Evolutionary conservation across 2,113 vertebrate species (phyloP).

Genomic region (Cynoglossus semilaevis): DNA sequence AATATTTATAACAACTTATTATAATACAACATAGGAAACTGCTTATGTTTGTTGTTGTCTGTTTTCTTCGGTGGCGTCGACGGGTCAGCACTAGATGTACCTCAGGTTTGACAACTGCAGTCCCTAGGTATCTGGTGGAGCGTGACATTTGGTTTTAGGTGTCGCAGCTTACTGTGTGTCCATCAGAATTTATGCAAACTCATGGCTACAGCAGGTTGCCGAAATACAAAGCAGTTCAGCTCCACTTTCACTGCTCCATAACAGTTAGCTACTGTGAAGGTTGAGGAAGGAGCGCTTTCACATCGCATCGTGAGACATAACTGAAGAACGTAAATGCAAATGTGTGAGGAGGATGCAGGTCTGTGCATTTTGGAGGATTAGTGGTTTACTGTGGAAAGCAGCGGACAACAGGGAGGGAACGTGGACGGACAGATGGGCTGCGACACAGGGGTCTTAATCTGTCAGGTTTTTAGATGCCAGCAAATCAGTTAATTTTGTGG

Average conservation of each 20-base stretch:
- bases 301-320: neutral
- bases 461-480: conserved; percentile 27
- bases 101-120: neutral
- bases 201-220: conserved; percentile 16
- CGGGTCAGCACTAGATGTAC: no score
- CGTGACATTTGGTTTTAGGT: conserved; percentile 6
- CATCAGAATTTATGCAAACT: conserved; percentile 19
- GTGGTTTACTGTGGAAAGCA: neutral
- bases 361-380: conserved; percentile 5
- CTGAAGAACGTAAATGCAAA: neutral
- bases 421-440: conserved; percentile 6
- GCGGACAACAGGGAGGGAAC: neutral
- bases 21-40: no score
- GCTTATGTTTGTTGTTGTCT: no score
- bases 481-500: conserved; percentile 43
- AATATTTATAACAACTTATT: no score
- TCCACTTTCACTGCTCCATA: neutral
- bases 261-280: neutral
- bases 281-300: conserved; percentile 2
- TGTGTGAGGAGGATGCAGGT: neutral
- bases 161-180: conserved; percentile 10
- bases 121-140: neutral
- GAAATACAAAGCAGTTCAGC: neutral
- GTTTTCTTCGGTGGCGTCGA: no score
- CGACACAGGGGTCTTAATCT: conserved; percentile 17